Conservation (phyloP, 2,113 vertebrate genomes). For the Narcine bancroftii region DNA sequence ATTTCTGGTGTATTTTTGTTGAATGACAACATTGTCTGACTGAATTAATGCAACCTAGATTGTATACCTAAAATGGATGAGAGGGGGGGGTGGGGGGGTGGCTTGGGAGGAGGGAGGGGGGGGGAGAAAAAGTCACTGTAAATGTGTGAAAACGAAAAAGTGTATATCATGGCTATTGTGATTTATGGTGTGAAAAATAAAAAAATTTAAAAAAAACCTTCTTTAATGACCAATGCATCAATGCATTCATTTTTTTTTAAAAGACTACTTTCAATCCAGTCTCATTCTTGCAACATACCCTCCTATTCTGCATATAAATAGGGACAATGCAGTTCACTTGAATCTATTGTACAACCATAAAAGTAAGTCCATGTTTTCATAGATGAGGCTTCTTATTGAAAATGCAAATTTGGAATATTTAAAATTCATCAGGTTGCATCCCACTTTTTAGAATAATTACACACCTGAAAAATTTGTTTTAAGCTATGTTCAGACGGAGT, state of each 20-base stretch:
- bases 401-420: not conserved
- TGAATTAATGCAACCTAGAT: too few species aligned
- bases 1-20: too few species aligned
- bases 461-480: constrained; percentile 76
- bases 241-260: too few species aligned
- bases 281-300: not conserved
- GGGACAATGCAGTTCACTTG: not conserved
- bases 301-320: not conserved
- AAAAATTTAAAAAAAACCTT: too few species aligned
- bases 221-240: not conserved
- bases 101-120: too few species aligned
- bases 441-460: constrained; percentile 19
- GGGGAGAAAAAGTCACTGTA: too few species aligned
- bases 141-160: too few species aligned
- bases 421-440: not conserved
- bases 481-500: constrained; percentile 69
- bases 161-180: too few species aligned
- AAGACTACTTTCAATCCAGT: not conserved
- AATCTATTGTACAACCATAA: not conserved
- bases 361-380: not conserved
- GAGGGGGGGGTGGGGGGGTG: too few species aligned
- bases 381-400: not conserved
- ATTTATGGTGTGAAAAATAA: too few species aligned
- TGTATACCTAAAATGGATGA: too few species aligned
- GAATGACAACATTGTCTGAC: too few species aligned